Conservation (phyloP, 2,797 vertebrate genomes). For the Pangasius djambal region DNA sequence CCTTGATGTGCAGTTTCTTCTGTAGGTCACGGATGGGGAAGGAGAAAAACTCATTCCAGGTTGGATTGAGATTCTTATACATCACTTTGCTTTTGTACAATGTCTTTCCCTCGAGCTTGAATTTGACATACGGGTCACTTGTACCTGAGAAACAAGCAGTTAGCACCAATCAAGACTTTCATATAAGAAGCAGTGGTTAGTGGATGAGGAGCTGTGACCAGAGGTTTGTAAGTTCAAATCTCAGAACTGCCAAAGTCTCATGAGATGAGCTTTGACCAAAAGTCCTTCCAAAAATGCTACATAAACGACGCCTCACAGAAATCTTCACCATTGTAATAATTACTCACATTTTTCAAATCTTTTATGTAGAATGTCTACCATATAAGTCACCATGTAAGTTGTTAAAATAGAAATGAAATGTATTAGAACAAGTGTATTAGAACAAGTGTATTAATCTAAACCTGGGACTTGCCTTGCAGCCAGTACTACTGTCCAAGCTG, state of each 20-base stretch:
- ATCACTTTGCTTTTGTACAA: slow-evolving; percentile 95
- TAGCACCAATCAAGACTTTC: neutral
- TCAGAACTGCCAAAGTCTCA: neutral
- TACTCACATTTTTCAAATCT: neutral
- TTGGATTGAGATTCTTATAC: slow-evolving; percentile 91
- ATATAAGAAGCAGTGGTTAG: neutral
- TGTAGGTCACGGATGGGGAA: slow-evolving; percentile 87
- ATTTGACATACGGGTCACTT: slow-evolving; percentile 95
- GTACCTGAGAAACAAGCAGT: slow-evolving; percentile 77
- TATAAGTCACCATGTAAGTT: neutral
- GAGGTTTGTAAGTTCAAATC: neutral
- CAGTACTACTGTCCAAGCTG: neutral
- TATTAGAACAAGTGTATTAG: no score
- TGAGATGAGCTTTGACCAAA: neutral
- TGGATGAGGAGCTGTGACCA: neutral
- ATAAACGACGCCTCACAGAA: neutral
- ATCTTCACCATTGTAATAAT: neutral
- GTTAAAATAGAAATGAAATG: no score
- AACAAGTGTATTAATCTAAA: neutral
- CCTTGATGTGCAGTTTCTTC: slow-evolving; percentile 89
- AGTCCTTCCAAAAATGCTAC: neutral
- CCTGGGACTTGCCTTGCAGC: no score
- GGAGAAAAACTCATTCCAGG: slow-evolving; percentile 90
- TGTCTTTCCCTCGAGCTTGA: slow-evolving; percentile 92
- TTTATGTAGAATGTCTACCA: neutral